Evolutionary conservation across 1,140 invertebrate genomes (phyloP).

Genomic region (Drosophila rhopaloa): DNA sequence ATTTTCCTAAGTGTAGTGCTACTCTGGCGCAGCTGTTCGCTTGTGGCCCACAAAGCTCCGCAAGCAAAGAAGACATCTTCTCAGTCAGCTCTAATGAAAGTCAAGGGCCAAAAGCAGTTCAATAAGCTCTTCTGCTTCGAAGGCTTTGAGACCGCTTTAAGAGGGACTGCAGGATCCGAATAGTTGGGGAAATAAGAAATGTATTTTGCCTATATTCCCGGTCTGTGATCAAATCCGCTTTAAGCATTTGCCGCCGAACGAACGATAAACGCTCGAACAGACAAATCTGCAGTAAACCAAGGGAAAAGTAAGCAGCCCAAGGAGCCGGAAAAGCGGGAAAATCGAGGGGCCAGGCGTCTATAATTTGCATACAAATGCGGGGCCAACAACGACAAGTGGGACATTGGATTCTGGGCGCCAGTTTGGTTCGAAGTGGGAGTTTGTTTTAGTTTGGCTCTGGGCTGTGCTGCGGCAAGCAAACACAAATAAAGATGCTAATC

Average conservation of each 20-base stretch:
- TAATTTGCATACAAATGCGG: slow-evolving; percentile 83
- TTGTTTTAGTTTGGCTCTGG: slow-evolving; percentile 53
- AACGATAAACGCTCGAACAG: slow-evolving; percentile 73
- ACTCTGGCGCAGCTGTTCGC: slow-evolving; percentile 63
- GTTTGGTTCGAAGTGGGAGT: slow-evolving; percentile 25
- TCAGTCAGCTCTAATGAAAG: slow-evolving; percentile 60
- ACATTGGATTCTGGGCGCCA: slow-evolving; percentile 50
- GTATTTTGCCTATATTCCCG: slow-evolving; percentile 10
- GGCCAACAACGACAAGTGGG: slow-evolving; percentile 48
- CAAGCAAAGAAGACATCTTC: slow-evolving; percentile 43
- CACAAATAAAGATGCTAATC: slow-evolving; percentile 83
- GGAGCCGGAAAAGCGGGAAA: slow-evolving; percentile 39
- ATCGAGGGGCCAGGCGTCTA: slow-evolving; percentile 68
- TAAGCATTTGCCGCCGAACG: slow-evolving; percentile 54
- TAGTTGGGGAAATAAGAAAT: slow-evolving; percentile 26
- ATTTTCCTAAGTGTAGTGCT: slow-evolving; percentile 28
- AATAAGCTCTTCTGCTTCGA: slow-evolving; percentile 43
- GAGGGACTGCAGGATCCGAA: slow-evolving; percentile 26
- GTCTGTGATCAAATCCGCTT: slow-evolving; percentile 56
- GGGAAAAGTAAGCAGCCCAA: slow-evolving; percentile 42
- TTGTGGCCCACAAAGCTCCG: slow-evolving; percentile 38
- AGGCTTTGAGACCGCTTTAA: slow-evolving; percentile 25
- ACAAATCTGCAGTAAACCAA: slow-evolving; percentile 65
- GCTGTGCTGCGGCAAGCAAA: slow-evolving; percentile 70
- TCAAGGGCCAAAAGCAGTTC: slow-evolving; percentile 45